These are phyloP conservation scores for Actinostola sp. DNA, from an alignment of 92 coral and sea anemone genomes.

Conservation along the genomic window DNA sequence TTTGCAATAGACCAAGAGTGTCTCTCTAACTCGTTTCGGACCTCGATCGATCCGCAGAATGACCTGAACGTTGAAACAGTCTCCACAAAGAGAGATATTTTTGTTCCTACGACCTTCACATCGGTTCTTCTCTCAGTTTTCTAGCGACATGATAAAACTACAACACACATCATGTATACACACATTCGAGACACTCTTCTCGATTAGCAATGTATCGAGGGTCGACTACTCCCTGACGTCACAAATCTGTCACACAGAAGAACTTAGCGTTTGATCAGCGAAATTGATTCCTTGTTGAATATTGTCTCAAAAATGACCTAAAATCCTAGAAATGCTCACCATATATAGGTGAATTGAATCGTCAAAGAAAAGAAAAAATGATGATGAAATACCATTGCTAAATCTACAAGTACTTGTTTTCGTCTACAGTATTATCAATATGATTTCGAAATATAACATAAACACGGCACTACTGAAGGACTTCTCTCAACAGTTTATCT, in stretches of 20 bases:
- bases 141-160: conserved; percentile 25
- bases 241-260: background rate
- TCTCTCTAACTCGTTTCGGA: background rate
- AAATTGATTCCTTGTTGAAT: background rate
- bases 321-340: background rate
- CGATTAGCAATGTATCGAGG: conserved; percentile 54
- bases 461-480: background rate
- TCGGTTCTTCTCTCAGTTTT: conserved; percentile 8
- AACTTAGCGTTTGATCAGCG: conserved; percentile 24
- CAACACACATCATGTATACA: conserved; percentile 41
- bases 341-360: background rate
- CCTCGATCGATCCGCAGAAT: background rate
- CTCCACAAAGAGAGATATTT: conserved; percentile 19
- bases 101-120: conserved; percentile 29
- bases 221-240: conserved; percentile 49
- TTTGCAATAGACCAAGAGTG: conserved; percentile 11
- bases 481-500: background rate
- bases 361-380: background rate
- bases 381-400: background rate
- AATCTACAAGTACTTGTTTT: background rate
- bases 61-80: conserved; percentile 22
- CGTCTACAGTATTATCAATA: background rate
- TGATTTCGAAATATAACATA: background rate
- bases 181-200: conserved; percentile 31
- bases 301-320: background rate